phyloP scores from a whole-genome alignment of 2,113 vertebrate genomes.

The Bungarus multicinctus region DNA sequence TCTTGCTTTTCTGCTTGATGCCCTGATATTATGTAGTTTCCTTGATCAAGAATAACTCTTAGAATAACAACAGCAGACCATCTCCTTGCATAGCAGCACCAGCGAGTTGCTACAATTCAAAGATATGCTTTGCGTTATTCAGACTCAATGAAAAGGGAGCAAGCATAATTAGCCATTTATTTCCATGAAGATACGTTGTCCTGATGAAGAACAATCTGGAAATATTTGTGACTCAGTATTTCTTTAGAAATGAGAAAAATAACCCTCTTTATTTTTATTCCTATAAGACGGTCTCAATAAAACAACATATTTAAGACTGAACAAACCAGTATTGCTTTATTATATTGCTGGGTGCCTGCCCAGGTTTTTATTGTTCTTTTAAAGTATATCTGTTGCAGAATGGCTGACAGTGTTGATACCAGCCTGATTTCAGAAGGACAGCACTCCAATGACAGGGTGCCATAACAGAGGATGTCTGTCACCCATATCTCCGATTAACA shows the following conservation, averaged over 20 bases:
- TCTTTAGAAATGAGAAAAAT: background rate
- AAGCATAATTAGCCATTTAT: background rate
- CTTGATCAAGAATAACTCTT: background rate
- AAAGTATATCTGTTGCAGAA: background rate
- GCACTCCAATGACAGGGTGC: background rate
- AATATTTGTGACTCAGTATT: background rate
- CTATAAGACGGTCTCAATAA: background rate
- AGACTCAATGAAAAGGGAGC: background rate
- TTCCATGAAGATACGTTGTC: background rate
- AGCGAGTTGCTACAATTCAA: background rate
- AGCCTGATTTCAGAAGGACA: background rate
- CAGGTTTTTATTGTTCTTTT: background rate
- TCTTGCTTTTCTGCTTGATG: background rate
- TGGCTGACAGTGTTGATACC: background rate
- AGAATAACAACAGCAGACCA: background rate
- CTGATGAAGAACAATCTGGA: background rate
- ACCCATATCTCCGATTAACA: background rate
- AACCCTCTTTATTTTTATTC: fast-evolving
- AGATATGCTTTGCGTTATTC: background rate
- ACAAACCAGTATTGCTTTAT: background rate
- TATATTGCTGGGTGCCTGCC: background rate
- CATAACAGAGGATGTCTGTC: background rate
- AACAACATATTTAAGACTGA: background rate
- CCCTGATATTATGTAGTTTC: constrained; percentile 7
- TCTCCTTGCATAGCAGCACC: background rate